These are phyloP conservation scores for Thalassarche chlororhynchos DNA, from an alignment of 2,113 vertebrate species.

Conservation along the genomic window DNA sequence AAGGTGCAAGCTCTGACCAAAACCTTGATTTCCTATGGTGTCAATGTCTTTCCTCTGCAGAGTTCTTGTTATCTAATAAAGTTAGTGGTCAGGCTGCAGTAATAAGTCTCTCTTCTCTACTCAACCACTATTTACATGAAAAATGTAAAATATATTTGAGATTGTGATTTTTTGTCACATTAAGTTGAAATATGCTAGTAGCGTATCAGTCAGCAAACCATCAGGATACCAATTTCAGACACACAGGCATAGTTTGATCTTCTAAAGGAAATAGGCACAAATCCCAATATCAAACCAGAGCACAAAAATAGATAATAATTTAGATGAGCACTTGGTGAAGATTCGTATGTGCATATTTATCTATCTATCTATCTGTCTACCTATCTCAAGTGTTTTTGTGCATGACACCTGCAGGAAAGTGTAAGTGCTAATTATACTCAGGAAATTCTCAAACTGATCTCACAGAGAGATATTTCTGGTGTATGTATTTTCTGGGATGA, in stretches of 20 bases:
- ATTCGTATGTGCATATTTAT: neutral
- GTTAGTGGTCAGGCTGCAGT: neutral
- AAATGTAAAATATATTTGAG: neutral
- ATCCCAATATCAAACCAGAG: neutral
- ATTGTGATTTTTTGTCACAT: neutral
- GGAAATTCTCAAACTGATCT: neutral
- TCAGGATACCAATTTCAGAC: neutral
- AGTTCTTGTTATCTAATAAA: neutral
- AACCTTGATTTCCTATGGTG: neutral
- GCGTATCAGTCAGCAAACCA: neutral
- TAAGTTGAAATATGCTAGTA: neutral
- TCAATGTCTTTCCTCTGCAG: neutral
- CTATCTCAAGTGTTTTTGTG: neutral
- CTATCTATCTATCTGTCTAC: neutral
- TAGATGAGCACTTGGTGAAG: neutral
- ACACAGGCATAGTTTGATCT: neutral
- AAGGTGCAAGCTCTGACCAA: neutral
- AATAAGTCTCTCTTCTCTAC: neutral
- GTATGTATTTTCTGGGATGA: neutral
- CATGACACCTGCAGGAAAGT: neutral
- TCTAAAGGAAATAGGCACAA: neutral
- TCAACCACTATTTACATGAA: neutral
- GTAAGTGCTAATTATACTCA: neutral
- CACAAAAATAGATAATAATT: neutral
- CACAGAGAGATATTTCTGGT: neutral